A percentile compares a stretch with the other conserved stretches of the same genome.
phyloP scores from a whole-genome alignment of 2,888 invertebrate genomes.

The Amiota communis region DNA sequence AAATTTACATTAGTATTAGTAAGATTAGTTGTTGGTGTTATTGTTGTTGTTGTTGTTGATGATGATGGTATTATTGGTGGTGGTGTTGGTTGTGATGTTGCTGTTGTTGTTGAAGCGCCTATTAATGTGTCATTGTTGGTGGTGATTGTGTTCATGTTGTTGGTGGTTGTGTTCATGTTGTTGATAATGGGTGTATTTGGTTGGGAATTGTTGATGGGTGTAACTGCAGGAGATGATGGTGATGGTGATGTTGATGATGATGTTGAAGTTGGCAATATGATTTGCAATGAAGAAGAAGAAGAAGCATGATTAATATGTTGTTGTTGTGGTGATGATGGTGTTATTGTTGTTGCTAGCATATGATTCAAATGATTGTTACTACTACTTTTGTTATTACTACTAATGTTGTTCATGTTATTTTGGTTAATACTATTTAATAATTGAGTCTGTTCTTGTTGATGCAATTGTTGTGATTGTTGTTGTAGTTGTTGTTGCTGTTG shows the following conservation, averaged over 20 bases:
- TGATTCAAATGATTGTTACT: conserved; percentile 30
- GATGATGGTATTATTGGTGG: conserved; percentile 26
- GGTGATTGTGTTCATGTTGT: conserved; percentile 32
- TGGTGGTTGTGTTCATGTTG: conserved; percentile 23
- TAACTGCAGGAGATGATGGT: conserved; percentile 60
- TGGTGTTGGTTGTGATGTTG: conserved; percentile 25
- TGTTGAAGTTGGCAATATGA: conserved; percentile 49
- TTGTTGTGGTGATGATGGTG: conserved; percentile 25
- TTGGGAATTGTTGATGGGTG: conserved; percentile 56
- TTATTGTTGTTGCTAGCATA: conserved; percentile 10
- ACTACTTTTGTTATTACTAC: conserved; percentile 48
- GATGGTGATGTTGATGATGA: conserved; percentile 52
- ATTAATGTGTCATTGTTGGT: conserved; percentile 11
- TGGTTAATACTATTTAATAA: conserved; percentile 13
- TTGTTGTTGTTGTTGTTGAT: conserved; percentile 41
- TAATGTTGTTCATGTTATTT: conserved; percentile 8
- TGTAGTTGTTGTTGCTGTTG: conserved; percentile 43
- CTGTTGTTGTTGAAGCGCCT: conserved; percentile 40
- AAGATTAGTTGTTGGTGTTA: conserved; percentile 57
- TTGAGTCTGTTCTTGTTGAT: conserved; percentile 26
- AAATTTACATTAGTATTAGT: conserved; percentile 69
- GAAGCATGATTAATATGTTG: conserved; percentile 51
- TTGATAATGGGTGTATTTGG: conserved; percentile 40
- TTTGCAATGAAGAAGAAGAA: conserved; percentile 53
- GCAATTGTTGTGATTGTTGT: conserved; percentile 42